Base-by-base conservation (phyloP, 1,140 invertebrate species). In the Meloidogyne floridensis region DNA sequence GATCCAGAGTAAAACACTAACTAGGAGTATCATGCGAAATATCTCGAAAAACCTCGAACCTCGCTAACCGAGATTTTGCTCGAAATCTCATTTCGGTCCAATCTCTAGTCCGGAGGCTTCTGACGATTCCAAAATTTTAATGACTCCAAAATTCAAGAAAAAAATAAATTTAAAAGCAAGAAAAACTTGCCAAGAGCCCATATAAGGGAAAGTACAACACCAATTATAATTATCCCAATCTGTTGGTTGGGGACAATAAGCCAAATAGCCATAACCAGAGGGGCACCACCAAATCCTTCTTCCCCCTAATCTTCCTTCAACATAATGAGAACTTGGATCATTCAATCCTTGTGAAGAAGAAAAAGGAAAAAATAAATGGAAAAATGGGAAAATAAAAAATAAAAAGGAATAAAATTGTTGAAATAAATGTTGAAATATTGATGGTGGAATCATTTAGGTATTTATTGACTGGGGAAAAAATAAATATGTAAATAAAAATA, bases 181-280 rank as follows among this genome's bases (percentile, higher is more conserved):
- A 65, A n/a, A 65, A n/a, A 7, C 59, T 7, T n/a, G n/a, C 83
- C 83, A 85, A 51, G 70, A 74, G 11, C 83, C 76, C 83, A 89
- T 86, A 72, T 89, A 89, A 10, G 88, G 88, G 84, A 87, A 89
- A 43, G 89, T 89, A 70, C 88, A 89, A 76, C 88, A 89, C 89
- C 88, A 87, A 32, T 87, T 89, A 80, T 89, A 89, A 76, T 87
- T 89, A 72, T 89, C 88, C 89, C 89, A 89, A 76, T 89, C 88
- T 20, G 88, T 89, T 42, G 88, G 88, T 75, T 89, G 88, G 6
- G 88, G 88, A 77, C 88, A 89, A 82, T 90, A 89, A 6, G 89
- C 89, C n/a, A 89, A 80, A 72, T 89, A 89, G 11, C 88, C 88
- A 77, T 89, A 89, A 18, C 88, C 88, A 59, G 86, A 88, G 32